Evolutionary conservation across 2,113 vertebrate species (phyloP), one percentile per base, ranked within the genome.

Genomic region (Nannospalax galili): DNA sequence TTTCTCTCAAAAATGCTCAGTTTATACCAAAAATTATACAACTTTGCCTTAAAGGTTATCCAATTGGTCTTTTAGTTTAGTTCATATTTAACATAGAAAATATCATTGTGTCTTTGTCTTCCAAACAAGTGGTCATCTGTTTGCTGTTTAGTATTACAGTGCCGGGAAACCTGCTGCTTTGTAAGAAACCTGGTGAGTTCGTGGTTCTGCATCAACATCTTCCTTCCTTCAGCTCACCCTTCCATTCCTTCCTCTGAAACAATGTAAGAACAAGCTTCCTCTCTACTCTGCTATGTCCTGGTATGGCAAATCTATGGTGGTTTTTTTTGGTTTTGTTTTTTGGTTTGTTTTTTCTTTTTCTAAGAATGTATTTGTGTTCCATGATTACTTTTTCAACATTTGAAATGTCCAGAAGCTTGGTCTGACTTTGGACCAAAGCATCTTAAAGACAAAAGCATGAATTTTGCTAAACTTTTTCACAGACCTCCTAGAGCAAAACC

Each of bases 361-460:
- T 28, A 82, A 91, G 22, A 94, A 79, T 26, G 37, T 37, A 85
- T 22, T 58, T 40, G 24, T 48, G 35, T 78, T 95, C 48, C 48
- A 7, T 72, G 40, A 26, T 77, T 90, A 37, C 32, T 78, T 91
- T 78, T 92, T n/a, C 58, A 60, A 20, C 12, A 74, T n/a, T 88
- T 84, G 52, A 89, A 94, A 92, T 89, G 84, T n/a, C 15, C 56
- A 65, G 52, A 42, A 35, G 6, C 0, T 48, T 86, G 17, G 45
- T 79, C 28, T n/a, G 48, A 89, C 88, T 95, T 94, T 67, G n/a
- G 40, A 45, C 24, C 52, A 11, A 58, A 62, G 7, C 4, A 48
- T 72, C 70, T 84, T 91, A 84, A 84, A 96, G 64, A 89, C 5
- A 82, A 91, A 84, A 79, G 26, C 26, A 87, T 79, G 86, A 74